Conservation (phyloP, 2,113 vertebrate genomes). For the Brachionichthys hirsutus region DNA sequence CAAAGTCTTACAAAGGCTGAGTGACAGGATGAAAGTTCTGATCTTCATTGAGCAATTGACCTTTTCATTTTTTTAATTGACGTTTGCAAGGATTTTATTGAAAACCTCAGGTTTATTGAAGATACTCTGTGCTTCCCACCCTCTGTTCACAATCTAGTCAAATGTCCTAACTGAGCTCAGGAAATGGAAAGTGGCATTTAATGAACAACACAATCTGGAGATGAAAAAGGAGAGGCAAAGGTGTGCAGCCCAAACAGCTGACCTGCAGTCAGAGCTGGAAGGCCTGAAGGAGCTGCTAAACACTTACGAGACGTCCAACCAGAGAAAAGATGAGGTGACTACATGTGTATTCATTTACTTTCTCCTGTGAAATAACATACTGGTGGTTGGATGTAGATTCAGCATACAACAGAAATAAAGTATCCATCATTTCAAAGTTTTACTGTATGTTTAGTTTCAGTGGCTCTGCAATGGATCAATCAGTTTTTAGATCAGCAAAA, state of each 20-base stretch:
- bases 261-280: conserved; percentile 78
- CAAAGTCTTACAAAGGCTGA: conserved; percentile 5
- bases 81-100: too few relatives aligned
- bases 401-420: background rate
- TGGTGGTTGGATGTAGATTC: background rate
- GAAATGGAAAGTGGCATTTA: conserved; percentile 88
- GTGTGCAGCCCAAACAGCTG: conserved; percentile 73
- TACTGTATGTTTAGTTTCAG: background rate
- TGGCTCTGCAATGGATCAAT: background rate
- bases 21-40: conserved; percentile 27
- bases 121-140: conserved; percentile 3
- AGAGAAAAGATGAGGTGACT: conserved; percentile 92
- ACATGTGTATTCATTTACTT: conserved; percentile 7
- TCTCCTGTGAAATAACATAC: background rate
- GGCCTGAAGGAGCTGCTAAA: conserved; percentile 84
- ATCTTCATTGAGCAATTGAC: conserved; percentile 29
- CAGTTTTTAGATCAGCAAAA: too few relatives aligned
- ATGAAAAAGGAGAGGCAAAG: conserved; percentile 86
- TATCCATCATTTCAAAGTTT: background rate
- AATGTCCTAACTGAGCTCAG: conserved; percentile 88
- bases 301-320: conserved; percentile 84
- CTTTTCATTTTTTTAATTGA: conserved; percentile 45
- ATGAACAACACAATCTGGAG: conserved; percentile 86
- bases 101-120: background rate
- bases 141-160: conserved; percentile 71